Evolutionary conservation across 2,113 vertebrate genomes (phyloP), one percentile per base, ranked within the genome.

Genomic region (Ptilorrhoa leucosticta): DNA sequence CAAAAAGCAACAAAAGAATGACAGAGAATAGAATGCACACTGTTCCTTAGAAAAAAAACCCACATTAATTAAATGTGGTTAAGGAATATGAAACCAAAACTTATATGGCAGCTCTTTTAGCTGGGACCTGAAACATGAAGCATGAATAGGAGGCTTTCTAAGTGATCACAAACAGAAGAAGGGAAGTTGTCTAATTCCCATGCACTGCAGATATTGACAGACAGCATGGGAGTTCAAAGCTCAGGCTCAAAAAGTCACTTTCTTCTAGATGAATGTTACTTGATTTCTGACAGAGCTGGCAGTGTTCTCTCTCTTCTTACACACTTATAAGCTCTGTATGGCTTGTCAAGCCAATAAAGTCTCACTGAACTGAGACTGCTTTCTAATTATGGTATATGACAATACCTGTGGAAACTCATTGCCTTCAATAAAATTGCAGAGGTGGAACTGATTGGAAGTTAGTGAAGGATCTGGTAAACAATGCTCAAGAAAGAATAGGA

Each of bases 381-480:
- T 95, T 96, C 90, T 95, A 97, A 96, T 94, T 95, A 92, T 39
- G 68, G 77, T 68, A 24, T 87, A 71, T 91, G 88, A 84, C 90
- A 90, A 79, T 92, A 96, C 92, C 90, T 95, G 89, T 93, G 92
- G 86, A 95, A 96, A 93, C 61, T 57, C 87, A 86, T 95, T 95
- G 90, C 76, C 72, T 94, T 96, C 94, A 78, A 93, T 95, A 95
- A 95, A 96, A 84, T 64, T 92, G 89, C 65, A 96, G 79, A 92
- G 83, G 88, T 94, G 89, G 93, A 96, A 96, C 94, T 94, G 96
- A 96, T 94, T 94, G 83, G 76, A 69, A 92, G 85, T 95, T 93
- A 96, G 83, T 61, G 69, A 97, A 61, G 42, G 69, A 92, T 94
- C 86, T 94, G 83, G 76, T 92, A 96, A 96, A 94, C 90, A 94